Percentiles rank a stretch among this genome's conserved stretches.
phyloP scores from a whole-genome alignment of 2,113 vertebrate genomes.

The Pituophis catenifer region DNA sequence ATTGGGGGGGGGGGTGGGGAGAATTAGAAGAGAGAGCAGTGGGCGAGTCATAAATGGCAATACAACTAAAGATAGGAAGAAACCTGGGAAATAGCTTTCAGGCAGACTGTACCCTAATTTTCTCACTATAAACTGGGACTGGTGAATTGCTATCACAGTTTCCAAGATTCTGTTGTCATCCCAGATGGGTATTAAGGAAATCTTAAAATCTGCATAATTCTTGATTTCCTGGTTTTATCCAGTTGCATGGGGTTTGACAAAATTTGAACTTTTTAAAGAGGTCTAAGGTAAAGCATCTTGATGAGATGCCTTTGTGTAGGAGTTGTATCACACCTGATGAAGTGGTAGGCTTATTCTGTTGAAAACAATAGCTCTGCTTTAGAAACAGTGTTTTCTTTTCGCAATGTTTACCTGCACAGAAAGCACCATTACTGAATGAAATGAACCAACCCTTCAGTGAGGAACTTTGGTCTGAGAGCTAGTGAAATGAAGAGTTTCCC shows the following conservation, averaged over 20 bases:
- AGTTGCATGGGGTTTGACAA: background rate
- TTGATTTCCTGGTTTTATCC: background rate
- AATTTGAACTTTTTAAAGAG: background rate
- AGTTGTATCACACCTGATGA: background rate
- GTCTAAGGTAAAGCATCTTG: background rate
- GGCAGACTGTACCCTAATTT: background rate
- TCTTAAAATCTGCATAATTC: background rate
- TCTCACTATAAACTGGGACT: background rate
- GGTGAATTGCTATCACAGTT: background rate
- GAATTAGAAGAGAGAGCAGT: background rate
- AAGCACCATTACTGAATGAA: background rate
- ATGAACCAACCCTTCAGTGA: background rate
- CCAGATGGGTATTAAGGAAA: background rate
- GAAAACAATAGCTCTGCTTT: background rate
- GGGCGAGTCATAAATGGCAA: background rate
- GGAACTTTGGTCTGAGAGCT: background rate
- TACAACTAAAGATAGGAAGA: background rate
- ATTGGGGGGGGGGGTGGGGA: background rate
- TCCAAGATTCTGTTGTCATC: background rate
- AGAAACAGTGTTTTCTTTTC: background rate
- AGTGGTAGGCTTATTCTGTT: background rate
- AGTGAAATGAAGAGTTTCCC: background rate
- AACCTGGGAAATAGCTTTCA: background rate
- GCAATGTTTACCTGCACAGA: background rate
- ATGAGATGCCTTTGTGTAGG: background rate